A percentile compares a stretch with the other conserved stretches of the same genome.
These are phyloP conservation scores for Sinotaia quadrata DNA, from an alignment of 2,888 invertebrate species.

Conservation along the genomic window DNA sequence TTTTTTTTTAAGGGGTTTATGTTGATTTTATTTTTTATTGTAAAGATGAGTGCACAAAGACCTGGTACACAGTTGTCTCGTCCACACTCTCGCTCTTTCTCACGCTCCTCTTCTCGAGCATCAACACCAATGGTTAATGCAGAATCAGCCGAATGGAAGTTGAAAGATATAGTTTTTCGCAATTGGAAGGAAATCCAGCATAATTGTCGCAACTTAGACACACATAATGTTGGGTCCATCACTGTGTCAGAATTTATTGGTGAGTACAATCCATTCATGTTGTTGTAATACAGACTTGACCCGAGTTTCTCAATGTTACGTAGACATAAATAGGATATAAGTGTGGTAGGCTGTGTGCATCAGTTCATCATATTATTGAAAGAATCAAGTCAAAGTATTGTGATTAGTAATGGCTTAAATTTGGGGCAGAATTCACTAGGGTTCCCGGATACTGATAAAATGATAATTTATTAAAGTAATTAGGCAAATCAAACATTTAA, in stretches of 20 bases:
- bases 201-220: slow-evolving; percentile 61
- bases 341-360: no score
- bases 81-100: slow-evolving; percentile 10
- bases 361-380: no score
- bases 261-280: slow-evolving; percentile 33
- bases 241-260: slow-evolving; percentile 60
- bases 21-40: neutral
- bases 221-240: slow-evolving; percentile 61
- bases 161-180: slow-evolving; percentile 57
- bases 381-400: no score
- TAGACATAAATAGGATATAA: no score
- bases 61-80: slow-evolving; percentile 34
- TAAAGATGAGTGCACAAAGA: slow-evolving; percentile 23
- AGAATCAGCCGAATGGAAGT: slow-evolving; percentile 56
- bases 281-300: neutral
- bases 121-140: slow-evolving; percentile 68
- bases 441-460: no score
- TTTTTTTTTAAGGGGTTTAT: neutral
- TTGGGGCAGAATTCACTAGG: no score
- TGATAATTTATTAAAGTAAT: no score
- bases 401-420: no score
- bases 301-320: no score
- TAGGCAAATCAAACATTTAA: no score
- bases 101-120: slow-evolving; percentile 27
- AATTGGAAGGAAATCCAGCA: slow-evolving; percentile 69